Evolutionary conservation across 2,113 vertebrate genomes (phyloP).

Genomic region (Antigone vipio): DNA sequence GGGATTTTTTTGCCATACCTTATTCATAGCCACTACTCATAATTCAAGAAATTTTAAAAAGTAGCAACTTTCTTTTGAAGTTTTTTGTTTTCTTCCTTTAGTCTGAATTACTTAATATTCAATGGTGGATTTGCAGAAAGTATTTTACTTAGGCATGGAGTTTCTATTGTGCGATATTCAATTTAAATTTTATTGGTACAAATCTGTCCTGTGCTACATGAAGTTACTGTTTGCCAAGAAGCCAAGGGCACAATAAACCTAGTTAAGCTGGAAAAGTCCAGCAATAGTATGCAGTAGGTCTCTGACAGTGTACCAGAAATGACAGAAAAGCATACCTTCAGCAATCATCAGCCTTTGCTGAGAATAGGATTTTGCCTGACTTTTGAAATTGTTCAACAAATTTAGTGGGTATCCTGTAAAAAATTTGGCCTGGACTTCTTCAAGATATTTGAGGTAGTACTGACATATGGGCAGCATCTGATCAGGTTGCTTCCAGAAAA

Average conservation of each 20-base stretch:
- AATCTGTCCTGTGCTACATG: background rate
- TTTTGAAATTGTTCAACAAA: background rate
- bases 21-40: background rate
- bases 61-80: background rate
- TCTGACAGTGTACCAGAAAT: background rate
- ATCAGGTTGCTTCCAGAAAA: background rate
- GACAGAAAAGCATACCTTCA: background rate
- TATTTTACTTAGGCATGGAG: background rate
- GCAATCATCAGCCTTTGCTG: background rate
- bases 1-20: background rate
- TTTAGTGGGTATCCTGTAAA: background rate
- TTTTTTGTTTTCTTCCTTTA: background rate
- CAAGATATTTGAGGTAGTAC: background rate
- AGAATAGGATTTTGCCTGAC: background rate
- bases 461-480: background rate
- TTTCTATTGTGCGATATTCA: background rate
- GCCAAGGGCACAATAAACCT: background rate
- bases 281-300: background rate
- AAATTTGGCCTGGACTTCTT: background rate
- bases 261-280: background rate
- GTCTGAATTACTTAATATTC: background rate
- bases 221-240: background rate
- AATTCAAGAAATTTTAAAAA: background rate
- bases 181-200: background rate
- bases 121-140: background rate